Percentiles rank a stretch among this genome's conserved stretches.
Conservation (phyloP, 1,140 invertebrate genomes). For the Aphaenogaster ashmeadi region DNA sequence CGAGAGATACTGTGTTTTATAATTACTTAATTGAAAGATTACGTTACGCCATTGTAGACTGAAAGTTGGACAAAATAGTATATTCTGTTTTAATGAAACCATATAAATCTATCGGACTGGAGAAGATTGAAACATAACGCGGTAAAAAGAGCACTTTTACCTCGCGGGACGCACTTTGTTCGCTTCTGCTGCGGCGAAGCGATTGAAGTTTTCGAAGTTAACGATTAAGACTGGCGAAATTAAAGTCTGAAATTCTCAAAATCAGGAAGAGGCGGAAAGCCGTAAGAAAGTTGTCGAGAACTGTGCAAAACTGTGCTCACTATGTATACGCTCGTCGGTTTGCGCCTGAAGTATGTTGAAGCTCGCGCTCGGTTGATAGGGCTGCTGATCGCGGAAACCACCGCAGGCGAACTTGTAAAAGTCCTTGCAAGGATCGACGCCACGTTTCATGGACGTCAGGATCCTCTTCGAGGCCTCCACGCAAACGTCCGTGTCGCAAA, state of each 20-base stretch:
- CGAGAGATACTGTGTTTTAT: background rate
- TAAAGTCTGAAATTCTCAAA: background rate
- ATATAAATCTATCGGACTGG: background rate
- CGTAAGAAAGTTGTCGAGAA: background rate
- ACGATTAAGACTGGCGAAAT: background rate
- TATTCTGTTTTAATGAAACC: background rate
- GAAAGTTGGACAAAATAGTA: background rate
- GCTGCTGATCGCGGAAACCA: slow-evolving; percentile 83
- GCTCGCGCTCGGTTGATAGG: slow-evolving; percentile 81
- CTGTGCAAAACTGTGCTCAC: slow-evolving; percentile 74
- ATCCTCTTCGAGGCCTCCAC: slow-evolving; percentile 83
- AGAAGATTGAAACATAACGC: slow-evolving; percentile 4
- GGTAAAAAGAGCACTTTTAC: background rate
- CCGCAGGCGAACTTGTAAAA: slow-evolving; percentile 92
- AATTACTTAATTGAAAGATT: background rate
- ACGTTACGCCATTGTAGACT: background rate
- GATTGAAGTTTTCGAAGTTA: background rate
- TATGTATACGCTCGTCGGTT: slow-evolving; percentile 83
- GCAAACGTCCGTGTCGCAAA: slow-evolving; percentile 83
- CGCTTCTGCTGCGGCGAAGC: background rate
- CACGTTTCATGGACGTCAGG: slow-evolving; percentile 84
- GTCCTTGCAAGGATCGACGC: slow-evolving; percentile 89
- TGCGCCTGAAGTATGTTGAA: slow-evolving; percentile 84
- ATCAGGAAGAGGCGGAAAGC: background rate
- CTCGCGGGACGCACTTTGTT: background rate